Percentiles rank a stretch among this genome's conserved stretches.
Evolutionary conservation across 2,113 vertebrate genomes (phyloP).

Genomic region (Pseudopipra pipra): DNA sequence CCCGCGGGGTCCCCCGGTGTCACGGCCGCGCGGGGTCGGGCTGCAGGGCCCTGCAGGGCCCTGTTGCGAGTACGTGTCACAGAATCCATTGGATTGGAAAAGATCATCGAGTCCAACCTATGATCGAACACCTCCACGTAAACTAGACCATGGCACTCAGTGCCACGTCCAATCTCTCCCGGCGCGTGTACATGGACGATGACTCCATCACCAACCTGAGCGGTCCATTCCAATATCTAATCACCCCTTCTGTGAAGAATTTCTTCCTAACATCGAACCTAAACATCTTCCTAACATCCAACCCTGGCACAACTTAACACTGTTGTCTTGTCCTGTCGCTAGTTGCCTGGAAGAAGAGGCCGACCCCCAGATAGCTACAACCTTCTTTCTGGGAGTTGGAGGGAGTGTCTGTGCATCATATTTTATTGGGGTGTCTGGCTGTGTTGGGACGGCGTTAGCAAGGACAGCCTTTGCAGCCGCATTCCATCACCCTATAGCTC

Average conservation of each 20-base stretch:
- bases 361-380: too few relatives aligned
- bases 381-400: background rate
- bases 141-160: too few relatives aligned
- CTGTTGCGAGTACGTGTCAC: accelerated
- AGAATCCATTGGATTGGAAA: too few relatives aligned
- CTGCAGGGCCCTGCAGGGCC: accelerated
- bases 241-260: background rate
- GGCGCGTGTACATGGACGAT: accelerated
- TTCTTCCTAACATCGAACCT: too few relatives aligned
- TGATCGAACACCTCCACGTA: background rate
- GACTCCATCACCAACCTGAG: background rate
- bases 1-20: accelerated
- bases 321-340: too few relatives aligned
- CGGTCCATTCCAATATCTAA: background rate
- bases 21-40: accelerated
- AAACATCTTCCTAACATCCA: too few relatives aligned
- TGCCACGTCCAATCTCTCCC: background rate
- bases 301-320: accelerated
- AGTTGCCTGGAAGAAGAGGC: background rate
- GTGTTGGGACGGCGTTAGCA: accelerated
- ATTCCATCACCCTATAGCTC: accelerated
- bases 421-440: too few relatives aligned
- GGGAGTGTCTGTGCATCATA: background rate
- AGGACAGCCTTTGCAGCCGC: background rate
- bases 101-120: accelerated